phyloP scores from a whole-genome alignment of 2,113 vertebrate species.

The Tor tambroides region DNA sequence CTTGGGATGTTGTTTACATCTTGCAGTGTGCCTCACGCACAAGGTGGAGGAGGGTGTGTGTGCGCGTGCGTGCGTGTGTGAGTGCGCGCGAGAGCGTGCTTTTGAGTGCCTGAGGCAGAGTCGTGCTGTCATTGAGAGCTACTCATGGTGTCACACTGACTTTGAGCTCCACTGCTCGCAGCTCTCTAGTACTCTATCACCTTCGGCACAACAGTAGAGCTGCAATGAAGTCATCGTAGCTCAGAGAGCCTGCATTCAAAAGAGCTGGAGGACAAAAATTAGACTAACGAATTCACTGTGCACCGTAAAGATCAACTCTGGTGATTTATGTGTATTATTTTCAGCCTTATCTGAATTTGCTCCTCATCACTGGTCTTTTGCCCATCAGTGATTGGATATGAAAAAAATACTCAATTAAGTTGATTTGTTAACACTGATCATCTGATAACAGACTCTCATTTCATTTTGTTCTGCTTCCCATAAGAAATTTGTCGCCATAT shows the following conservation, averaged over 20 bases:
- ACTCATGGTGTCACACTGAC: constrained; percentile 66
- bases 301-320: not conserved
- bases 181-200: constrained; percentile 23
- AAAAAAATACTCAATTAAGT: not conserved
- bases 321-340: not conserved
- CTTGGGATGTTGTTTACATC: constrained; percentile 71
- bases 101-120: constrained; percentile 46
- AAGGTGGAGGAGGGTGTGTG: constrained; percentile 26
- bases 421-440: not conserved
- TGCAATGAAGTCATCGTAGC: constrained; percentile 27
- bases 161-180: constrained; percentile 63
- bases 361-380: too few species aligned
- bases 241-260: not conserved
- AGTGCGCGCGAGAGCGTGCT: constrained; percentile 26
- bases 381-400: too few species aligned
- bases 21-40: constrained; percentile 58
- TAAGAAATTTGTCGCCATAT: constrained; percentile 27
- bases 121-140: constrained; percentile 72
- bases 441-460: not conserved
- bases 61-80: not conserved
- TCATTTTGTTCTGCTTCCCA: constrained; percentile 10
- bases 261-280: not conserved
- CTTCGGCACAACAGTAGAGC: constrained; percentile 2
- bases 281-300: not conserved
- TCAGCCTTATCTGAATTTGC: not conserved